Conservation (phyloP, 2,113 vertebrate species). For the Cavia aperea region DNA sequence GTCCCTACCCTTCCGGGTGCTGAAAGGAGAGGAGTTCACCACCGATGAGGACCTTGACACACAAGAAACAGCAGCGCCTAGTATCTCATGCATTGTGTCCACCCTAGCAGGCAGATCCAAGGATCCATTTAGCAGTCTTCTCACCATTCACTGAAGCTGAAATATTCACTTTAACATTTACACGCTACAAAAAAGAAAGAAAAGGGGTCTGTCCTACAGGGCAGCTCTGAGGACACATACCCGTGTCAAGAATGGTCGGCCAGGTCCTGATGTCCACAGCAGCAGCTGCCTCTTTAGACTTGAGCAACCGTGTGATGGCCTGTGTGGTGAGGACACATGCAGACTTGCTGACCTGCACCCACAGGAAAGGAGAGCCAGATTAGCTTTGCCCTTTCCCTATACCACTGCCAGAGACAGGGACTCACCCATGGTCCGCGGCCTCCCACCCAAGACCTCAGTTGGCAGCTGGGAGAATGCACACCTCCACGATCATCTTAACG, state of each 20-base stretch:
- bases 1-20: not conserved
- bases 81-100: too few relatives aligned
- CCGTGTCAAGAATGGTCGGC: conserved; percentile 94
- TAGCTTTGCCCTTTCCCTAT: too few relatives aligned
- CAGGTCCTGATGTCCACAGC: conserved; percentile 92
- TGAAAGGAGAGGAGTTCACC: not conserved
- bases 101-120: not conserved
- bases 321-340: conserved; percentile 94
- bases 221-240: conserved; percentile 61
- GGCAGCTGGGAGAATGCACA: conserved; percentile 50
- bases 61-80: not conserved
- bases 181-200: not conserved
- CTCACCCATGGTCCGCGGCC: not conserved
- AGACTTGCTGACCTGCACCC: conserved; percentile 91
- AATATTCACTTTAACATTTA: not conserved
- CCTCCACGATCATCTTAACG: conserved; percentile 98
- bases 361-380: not conserved
- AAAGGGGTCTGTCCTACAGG: fast-evolving
- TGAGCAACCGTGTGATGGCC: conserved; percentile 93
- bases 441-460: not conserved
- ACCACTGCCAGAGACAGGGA: not conserved
- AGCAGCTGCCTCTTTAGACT: conserved; percentile 92
- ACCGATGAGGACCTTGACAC: not conserved
- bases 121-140: not conserved
- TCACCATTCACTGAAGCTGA: not conserved